Conservation (phyloP, 2,113 vertebrate genomes). For the Oostethus manadensis region DNA sequence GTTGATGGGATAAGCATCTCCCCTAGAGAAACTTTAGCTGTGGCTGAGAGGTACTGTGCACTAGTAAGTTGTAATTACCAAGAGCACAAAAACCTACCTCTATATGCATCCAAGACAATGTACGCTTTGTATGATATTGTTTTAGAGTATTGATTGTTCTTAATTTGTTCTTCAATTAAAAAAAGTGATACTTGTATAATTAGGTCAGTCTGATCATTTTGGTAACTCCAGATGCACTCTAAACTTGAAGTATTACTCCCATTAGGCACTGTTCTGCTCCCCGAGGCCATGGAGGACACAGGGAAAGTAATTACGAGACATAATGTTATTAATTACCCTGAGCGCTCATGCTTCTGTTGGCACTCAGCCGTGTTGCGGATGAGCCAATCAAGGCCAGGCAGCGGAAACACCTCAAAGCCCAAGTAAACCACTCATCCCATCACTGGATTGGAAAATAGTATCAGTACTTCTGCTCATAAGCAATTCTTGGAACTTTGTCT, state of each 20-base stretch:
- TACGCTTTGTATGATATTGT: not conserved
- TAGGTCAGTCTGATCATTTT: constrained; percentile 42
- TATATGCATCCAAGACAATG: constrained; percentile 4
- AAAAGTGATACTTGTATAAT: constrained; percentile 44
- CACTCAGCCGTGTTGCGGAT: constrained; percentile 37
- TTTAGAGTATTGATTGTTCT: not conserved
- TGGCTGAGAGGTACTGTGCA: constrained; percentile 20
- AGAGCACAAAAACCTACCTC: constrained; percentile 1
- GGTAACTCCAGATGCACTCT: constrained; percentile 44
- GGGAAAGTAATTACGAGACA: constrained; percentile 70
- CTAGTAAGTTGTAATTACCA: constrained; percentile 46
- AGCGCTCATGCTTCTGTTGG: constrained; percentile 32
- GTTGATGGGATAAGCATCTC: constrained; percentile 50
- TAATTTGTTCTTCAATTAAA: constrained; percentile 14
- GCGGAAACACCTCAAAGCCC: constrained; percentile 8
- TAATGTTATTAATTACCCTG: constrained; percentile 70
- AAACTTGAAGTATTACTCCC: constrained; percentile 52
- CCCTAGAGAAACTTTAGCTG: constrained; percentile 48
- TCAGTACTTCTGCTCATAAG: constrained; percentile 8
- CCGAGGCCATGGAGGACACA: constrained; percentile 50
- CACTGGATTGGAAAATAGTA: constrained; percentile 26
- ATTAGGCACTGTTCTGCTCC: constrained; percentile 56
- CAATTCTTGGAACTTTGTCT: not conserved
- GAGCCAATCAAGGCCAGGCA: constrained; percentile 34
- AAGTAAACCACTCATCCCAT: constrained; percentile 44